Conservation (phyloP, 2,888 invertebrate species). For the Hoplodrina ambigua region DNA sequence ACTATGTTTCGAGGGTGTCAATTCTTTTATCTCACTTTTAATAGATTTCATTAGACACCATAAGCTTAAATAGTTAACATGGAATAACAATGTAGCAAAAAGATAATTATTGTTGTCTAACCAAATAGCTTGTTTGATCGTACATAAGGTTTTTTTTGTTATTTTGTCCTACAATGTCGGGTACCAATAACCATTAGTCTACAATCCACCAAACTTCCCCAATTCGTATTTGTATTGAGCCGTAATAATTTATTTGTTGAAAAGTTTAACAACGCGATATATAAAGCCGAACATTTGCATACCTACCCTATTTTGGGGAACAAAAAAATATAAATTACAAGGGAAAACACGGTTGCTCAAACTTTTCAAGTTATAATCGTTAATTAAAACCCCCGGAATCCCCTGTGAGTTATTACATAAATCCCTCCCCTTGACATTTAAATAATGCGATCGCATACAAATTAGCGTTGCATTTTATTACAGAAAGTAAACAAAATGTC, state of each 20-base stretch:
- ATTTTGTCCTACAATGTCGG: not conserved
- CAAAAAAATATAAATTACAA: conserved; percentile 58
- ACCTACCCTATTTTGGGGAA: conserved; percentile 42
- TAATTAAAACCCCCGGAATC: conserved; percentile 77
- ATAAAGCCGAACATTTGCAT: conserved; percentile 42
- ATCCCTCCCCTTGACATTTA: conserved; percentile 67
- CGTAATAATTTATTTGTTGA: conserved; percentile 47
- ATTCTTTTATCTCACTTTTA: too few species aligned
- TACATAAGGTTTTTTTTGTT: not conserved
- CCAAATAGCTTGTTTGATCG: too few species aligned
- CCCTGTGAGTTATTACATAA: conserved; percentile 74
- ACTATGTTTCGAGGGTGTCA: too few species aligned
- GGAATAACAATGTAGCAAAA: too few species aligned
- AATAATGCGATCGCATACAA: conserved; percentile 66
- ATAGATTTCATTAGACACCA: too few species aligned
- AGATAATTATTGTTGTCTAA: too few species aligned
- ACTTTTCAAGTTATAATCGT: conserved; percentile 77
- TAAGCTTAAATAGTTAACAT: too few species aligned
- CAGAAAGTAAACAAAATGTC: conserved; percentile 50
- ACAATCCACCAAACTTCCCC: conserved; percentile 17
- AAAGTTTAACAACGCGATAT: conserved; percentile 33
- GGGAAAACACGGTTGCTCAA: conserved; percentile 68
- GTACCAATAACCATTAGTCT: not conserved
- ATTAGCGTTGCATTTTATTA: conserved; percentile 60
- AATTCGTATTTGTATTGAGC: conserved; percentile 39